These are phyloP conservation scores for Fissipunctia ypsillon DNA, from an alignment of 2,888 invertebrate genomes.

Conservation along the genomic window DNA sequence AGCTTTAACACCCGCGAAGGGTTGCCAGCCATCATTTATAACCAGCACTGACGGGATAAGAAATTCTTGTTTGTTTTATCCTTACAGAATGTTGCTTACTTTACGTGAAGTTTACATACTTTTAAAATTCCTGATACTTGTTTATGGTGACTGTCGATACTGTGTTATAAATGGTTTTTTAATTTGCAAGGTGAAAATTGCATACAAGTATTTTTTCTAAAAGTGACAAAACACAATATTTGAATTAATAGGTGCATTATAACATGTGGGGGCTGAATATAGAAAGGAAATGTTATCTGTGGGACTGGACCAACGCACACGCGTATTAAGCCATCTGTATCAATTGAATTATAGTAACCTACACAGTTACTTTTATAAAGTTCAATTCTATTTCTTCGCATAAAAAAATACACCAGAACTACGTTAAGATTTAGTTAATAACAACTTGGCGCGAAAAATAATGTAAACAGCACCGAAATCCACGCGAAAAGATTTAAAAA, in stretches of 20 bases:
- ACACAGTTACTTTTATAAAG: background rate
- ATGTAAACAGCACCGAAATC: conserved; percentile 26
- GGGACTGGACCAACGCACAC: no score
- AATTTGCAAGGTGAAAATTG: conserved; percentile 7
- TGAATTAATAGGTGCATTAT: background rate
- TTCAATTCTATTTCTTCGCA: background rate
- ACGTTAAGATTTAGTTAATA: conserved; percentile 1
- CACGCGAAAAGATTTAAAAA: conserved; percentile 56
- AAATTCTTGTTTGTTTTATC: conserved; percentile 78
- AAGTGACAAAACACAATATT: background rate
- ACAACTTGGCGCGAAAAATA: background rate
- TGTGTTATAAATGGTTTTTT: conserved; percentile 35
- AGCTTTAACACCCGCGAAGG: conserved; percentile 76
- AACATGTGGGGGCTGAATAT: background rate
- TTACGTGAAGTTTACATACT: conserved; percentile 62
- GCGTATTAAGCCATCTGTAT: no score
- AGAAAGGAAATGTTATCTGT: background rate
- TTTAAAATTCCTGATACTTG: conserved; percentile 47
- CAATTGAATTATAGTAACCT: background rate
- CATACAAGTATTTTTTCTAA: background rate
- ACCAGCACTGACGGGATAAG: conserved; percentile 82
- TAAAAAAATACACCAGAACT: background rate
- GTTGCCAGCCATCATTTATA: conserved; percentile 83
- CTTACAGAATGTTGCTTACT: conserved; percentile 72
- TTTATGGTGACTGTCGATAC: conserved; percentile 45